Evolutionary conservation across 2,888 invertebrate genomes (phyloP), one percentile per base, ranked within the genome.

Genomic region (Drosophila niveifrons): DNA sequence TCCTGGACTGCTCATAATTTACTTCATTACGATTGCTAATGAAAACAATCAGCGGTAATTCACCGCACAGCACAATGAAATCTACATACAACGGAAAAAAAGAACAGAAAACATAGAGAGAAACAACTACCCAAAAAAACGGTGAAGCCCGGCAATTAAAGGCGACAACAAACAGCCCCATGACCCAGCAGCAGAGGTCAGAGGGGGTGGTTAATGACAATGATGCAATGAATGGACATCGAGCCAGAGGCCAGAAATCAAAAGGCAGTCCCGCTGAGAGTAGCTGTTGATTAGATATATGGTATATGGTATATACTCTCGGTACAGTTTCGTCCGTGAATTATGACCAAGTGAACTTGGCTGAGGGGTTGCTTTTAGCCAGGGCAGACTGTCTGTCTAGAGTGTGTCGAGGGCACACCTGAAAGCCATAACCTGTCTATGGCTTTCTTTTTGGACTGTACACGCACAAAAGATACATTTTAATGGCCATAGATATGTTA

Each of bases 31-130:
- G 68, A 75, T 75, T 75, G 70, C 75, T 87, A 82, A 79, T 82
- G 88, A 82, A 87, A 86, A 86, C 85, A 87, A 86, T 86, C 85
- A 87, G 69, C 75, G 70, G 71, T 79, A 85, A 87, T 85, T 86
- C 69, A 73, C 23, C 23, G 36, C 62, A 72, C 56, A 53, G 56
- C 52, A 39, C 68, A 55, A 46, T 67, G 31, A 61, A 80, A 82
- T 86, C 81, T 86, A 86, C 79, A 83, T 86, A 64, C 11, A 43
- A 43, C 46, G n/a, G 48, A 23, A 68, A 63, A 55, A 53, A 36
- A 34, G 43, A 41, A 18, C 28, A 39, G 23, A 23, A 23, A 23
- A 23, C 23, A 50, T 15, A 10, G 17, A 43, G 4, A n/a, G 36
- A 10, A 52, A 41, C 48, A 76, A 78, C 75, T 69, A 66, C 66